Conservation (phyloP, 2,888 invertebrate species). For the Tethea ocularis region DNA sequence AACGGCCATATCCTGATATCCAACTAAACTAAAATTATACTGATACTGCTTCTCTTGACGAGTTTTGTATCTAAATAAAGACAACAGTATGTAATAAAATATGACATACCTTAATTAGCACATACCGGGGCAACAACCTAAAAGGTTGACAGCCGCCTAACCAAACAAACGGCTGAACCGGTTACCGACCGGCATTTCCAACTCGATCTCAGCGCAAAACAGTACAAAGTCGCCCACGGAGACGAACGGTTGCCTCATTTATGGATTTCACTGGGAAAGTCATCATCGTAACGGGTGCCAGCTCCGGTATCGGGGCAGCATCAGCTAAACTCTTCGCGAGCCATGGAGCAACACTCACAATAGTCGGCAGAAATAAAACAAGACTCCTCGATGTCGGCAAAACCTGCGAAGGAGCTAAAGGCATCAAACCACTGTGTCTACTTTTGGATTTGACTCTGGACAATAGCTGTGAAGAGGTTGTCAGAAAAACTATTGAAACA, state of each 20-base stretch:
- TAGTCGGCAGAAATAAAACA: conserved; percentile 57
- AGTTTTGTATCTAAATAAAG: no score
- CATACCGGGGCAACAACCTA: neutral
- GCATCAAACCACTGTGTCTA: conserved; percentile 50
- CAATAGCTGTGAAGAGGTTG: conserved; percentile 54
- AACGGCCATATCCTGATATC: no score
- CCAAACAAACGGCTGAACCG: neutral
- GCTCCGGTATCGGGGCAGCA: conserved; percentile 66
- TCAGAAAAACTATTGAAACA: conserved; percentile 51
- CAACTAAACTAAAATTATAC: no score
- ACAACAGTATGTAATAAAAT: neutral
- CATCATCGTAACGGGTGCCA: conserved; percentile 61
- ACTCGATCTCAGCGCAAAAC: neutral
- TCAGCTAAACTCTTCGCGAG: conserved; percentile 58
- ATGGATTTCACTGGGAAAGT: conserved; percentile 61
- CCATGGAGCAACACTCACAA: conserved; percentile 50
- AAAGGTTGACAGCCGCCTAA: neutral
- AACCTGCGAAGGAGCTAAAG: conserved; percentile 44
- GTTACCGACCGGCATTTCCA: neutral
- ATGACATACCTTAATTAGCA: neutral
- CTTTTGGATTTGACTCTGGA: conserved; percentile 51
- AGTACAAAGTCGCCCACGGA: conserved; percentile 18
- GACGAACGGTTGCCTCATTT: neutral
- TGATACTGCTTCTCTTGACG: no score
- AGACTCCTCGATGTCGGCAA: conserved; percentile 49